These are phyloP conservation scores for Hirtodrosophila histrioides DNA, from an alignment of 2,888 invertebrate species.

Conservation along the genomic window DNA sequence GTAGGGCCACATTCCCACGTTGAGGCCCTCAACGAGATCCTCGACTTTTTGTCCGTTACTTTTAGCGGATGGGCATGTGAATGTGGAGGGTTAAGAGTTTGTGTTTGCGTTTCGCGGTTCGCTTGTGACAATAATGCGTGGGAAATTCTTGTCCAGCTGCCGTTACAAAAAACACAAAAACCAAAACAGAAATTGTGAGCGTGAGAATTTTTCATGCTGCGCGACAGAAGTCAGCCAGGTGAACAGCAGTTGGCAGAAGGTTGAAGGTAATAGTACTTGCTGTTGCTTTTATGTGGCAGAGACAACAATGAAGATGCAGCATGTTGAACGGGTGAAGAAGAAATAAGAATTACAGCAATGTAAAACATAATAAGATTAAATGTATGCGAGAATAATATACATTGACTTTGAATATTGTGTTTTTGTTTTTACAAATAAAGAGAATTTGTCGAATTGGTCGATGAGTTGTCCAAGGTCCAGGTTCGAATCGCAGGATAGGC, in stretches of 20 bases:
- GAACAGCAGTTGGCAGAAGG: constrained; percentile 45
- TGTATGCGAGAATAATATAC: too few species aligned
- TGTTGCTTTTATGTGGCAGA: background rate
- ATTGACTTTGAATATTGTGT: too few species aligned
- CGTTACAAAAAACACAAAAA: constrained; percentile 44
- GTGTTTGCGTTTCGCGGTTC: constrained; percentile 35
- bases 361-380: background rate
- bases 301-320: constrained; percentile 4
- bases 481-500: too few species aligned
- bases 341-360: constrained; percentile 1
- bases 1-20: constrained; percentile 40
- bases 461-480: too few species aligned
- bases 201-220: constrained; percentile 67
- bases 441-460: too few species aligned
- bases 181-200: constrained; percentile 21
- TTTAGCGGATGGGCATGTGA: constrained; percentile 51
- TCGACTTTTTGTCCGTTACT: constrained; percentile 31
- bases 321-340: background rate
- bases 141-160: constrained; percentile 58
- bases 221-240: constrained; percentile 44
- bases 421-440: too few species aligned
- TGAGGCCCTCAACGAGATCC: constrained; percentile 14
- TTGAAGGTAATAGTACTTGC: background rate
- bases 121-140: constrained; percentile 57
- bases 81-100: constrained; percentile 21